These are phyloP conservation scores for Adela reaumurella DNA, from an alignment of 2,888 invertebrate genomes.

Conservation along the genomic window DNA sequence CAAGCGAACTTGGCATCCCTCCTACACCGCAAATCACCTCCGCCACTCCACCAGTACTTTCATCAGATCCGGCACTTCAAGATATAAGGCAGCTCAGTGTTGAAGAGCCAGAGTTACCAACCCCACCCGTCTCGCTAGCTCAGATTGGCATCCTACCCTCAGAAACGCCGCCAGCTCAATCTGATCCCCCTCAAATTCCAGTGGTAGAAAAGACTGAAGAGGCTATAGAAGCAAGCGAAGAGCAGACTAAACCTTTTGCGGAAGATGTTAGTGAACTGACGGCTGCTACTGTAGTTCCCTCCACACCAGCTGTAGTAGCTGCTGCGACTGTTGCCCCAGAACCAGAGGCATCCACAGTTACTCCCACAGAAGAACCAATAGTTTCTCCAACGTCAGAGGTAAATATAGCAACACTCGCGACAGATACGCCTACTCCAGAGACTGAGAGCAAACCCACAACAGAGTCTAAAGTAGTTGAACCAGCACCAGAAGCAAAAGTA, in stretches of 20 bases:
- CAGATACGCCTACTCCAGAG: too few relatives aligned
- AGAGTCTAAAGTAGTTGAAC: too few relatives aligned
- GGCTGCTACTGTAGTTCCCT: too few relatives aligned
- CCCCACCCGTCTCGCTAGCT: conserved; percentile 50
- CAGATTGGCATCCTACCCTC: conserved; percentile 42
- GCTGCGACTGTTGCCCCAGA: too few relatives aligned
- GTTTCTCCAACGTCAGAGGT: conserved; percentile 8
- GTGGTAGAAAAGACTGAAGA: neutral
- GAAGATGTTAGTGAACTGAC: too few relatives aligned
- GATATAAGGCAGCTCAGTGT: conserved; percentile 27
- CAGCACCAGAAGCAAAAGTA: too few relatives aligned
- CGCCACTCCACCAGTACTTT: conserved; percentile 17
- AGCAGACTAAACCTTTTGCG: neutral
- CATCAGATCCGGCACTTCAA: conserved; percentile 17
- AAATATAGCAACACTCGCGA: neutral
- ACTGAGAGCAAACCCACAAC: too few relatives aligned
- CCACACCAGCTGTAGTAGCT: too few relatives aligned
- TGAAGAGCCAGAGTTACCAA: conserved; percentile 38
- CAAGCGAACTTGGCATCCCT: conserved; percentile 36
- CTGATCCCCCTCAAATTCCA: neutral
- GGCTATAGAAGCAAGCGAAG: too few relatives aligned
- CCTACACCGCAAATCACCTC: conserved; percentile 18
- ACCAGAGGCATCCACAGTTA: too few relatives aligned
- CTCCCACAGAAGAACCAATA: conserved; percentile 16
- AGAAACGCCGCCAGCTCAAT: conserved; percentile 18